Conservation (phyloP, 2,113 vertebrate species). For the Poeciliopsis turrubarensis region DNA sequence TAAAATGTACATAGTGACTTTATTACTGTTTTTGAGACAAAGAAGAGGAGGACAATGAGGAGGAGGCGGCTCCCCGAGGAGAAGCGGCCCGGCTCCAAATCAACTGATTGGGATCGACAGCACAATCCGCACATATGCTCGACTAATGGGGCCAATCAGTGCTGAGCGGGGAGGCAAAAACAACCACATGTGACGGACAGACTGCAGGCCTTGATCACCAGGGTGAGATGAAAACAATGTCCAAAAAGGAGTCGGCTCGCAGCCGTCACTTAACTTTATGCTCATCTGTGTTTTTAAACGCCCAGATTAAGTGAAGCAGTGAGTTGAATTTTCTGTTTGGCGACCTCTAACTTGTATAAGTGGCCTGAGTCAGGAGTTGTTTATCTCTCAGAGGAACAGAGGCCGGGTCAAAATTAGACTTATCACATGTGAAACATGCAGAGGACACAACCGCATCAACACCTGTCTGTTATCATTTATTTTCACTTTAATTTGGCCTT, state of each 20-base stretch:
- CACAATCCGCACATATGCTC: conserved; percentile 54
- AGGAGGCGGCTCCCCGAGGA: conserved; percentile 30
- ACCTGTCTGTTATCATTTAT: conserved; percentile 43
- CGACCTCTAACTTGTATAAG: conserved; percentile 22
- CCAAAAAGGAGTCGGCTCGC: background rate
- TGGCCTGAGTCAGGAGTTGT: conserved; percentile 30
- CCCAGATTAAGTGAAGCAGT: conserved; percentile 22
- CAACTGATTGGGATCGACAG: conserved; percentile 52
- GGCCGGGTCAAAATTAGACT: conserved; percentile 18
- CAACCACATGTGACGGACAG: conserved; percentile 20
- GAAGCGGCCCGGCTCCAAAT: conserved; percentile 35
- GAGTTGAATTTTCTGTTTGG: conserved; percentile 16
- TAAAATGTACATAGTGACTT: conserved; percentile 14
- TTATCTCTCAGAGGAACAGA: conserved; percentile 11
- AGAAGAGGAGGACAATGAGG: background rate
- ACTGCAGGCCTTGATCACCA: background rate
- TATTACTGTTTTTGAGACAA: background rate
- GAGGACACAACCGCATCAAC: conserved; percentile 20
- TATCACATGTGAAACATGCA: conserved; percentile 10
- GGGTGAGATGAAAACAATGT: background rate
- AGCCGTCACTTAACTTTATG: background rate
- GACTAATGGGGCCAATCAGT: conserved; percentile 52
- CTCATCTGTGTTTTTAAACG: conserved; percentile 43
- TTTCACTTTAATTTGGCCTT: conserved; percentile 41
- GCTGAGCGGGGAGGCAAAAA: conserved; percentile 18